Base-by-base conservation (phyloP, 2,888 invertebrate species). In the Caenorhabditis angaria region DNA sequence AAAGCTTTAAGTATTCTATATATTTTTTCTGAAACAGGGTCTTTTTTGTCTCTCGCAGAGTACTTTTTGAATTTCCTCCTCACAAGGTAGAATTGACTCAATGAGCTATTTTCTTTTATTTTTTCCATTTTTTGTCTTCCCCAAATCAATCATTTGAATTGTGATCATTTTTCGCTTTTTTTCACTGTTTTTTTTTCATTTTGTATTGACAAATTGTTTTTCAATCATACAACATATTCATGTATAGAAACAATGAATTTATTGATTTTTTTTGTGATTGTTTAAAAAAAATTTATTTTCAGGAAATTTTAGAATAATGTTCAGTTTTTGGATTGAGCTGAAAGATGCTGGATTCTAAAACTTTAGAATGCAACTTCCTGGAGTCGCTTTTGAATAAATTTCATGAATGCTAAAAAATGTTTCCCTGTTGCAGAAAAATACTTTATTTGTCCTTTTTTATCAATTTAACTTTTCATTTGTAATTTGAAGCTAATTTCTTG, bases 1-100 rank as follows among this genome's bases (percentile, higher is more conserved):
- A 8, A 51, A 51, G 63, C 68, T 69, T 63, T 69, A 59, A 20
- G 28, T 47, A n/a, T 22, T 61, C 27, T 32, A 1, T 53, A 25
- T 59, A 56, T 22, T 29, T 60, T 54, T 22, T 48, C 14, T 24
- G 22, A 3, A 50, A 50, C 50, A 50, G 41, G 41, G 41, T 41
- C 41, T 22, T 51, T 51, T 24, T 51, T 51, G n/a, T 51, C 22
- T 51, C n/a, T 51, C 22, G 10, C 51, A 51, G 24, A 24, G 24
- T 51, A 22, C 22, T 51, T 48, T 18, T 48, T 22, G 6, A 51
- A 51, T 51, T 51, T 35, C 14, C 35, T 14, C 6, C 24, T 24
- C 10, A 51, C 22, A 51, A 51, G 22, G 51, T 24, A 24, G 51
- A 35, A 14, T 51, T 51, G 24, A 22, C 6, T 35, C 35, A 35